Conservation (phyloP, 92 coral and sea anemone species). For the Parazoanthus atlanticus region DNA sequence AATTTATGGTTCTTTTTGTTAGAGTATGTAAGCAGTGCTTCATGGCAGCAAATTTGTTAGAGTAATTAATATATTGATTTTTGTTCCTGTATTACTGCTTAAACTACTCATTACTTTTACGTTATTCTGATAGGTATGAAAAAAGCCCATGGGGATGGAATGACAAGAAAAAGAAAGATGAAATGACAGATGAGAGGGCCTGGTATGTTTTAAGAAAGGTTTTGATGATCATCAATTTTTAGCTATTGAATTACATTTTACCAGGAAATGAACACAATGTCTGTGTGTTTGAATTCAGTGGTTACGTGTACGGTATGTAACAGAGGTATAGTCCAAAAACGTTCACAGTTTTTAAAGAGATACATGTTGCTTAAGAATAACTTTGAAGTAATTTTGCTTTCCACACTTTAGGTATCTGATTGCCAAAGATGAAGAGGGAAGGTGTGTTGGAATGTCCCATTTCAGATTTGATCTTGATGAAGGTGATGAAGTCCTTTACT, state of each 20-base stretch:
- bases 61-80: too few relatives aligned
- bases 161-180: conserved; percentile 91
- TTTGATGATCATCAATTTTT: background rate
- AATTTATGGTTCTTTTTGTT: too few relatives aligned
- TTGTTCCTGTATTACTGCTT: background rate
- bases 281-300: background rate
- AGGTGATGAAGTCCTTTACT: conserved; percentile 91
- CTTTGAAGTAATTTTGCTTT: background rate
- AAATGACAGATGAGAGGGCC: conserved; percentile 96
- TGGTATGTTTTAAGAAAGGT: conserved; percentile 49
- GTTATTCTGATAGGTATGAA: conserved; percentile 69
- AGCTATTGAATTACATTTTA: too few relatives aligned
- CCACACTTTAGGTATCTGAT: conserved; percentile 73
- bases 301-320: too few relatives aligned
- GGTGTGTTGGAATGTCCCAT: conserved; percentile 81
- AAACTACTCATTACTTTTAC: background rate
- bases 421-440: conserved; percentile 73
- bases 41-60: too few relatives aligned
- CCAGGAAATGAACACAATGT: too few relatives aligned
- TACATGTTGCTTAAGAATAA: background rate
- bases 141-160: conserved; percentile 97
- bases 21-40: too few relatives aligned
- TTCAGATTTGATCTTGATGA: conserved; percentile 97
- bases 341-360: background rate
- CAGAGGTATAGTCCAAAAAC: background rate